phyloP scores from a whole-genome alignment of 2,797 vertebrate species.

The Lerista edwardsae region DNA sequence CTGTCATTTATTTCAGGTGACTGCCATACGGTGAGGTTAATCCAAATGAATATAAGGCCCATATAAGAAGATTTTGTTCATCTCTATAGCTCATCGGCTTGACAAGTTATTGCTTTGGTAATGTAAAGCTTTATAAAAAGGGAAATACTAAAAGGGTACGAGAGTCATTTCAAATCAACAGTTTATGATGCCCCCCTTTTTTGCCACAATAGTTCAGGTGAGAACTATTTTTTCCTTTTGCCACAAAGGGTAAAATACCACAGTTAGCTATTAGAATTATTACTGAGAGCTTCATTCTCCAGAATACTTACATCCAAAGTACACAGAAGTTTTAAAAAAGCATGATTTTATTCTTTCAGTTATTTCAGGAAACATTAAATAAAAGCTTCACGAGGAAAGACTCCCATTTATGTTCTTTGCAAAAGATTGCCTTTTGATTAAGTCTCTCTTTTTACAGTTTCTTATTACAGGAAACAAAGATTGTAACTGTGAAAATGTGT shows the following conservation, averaged over 20 bases:
- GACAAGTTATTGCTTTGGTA: conserved; percentile 24
- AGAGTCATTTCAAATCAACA: neutral
- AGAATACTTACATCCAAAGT: neutral
- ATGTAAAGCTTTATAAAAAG: conserved; percentile 9
- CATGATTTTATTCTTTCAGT: neutral
- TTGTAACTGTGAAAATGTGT: neutral
- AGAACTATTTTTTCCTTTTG: neutral
- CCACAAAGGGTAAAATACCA: neutral
- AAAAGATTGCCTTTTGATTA: neutral
- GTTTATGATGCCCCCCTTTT: neutral
- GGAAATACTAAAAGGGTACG: neutral
- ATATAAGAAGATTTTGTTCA: conserved; percentile 9
- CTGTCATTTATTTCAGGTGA: conserved; percentile 27
- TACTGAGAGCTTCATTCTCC: accelerated
- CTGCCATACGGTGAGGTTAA: conserved; percentile 17
- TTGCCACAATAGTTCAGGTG: neutral
- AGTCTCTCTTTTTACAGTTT: neutral
- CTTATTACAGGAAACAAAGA: conserved; percentile 28
- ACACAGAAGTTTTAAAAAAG: neutral
- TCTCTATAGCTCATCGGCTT: conserved; percentile 10
- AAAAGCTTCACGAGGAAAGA: conserved; percentile 15
- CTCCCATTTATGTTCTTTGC: conserved; percentile 20
- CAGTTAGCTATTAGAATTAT: neutral
- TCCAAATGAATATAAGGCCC: conserved; percentile 19
- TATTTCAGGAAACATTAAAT: conserved; percentile 32